Base-by-base conservation (phyloP, 2,888 invertebrate species). In the Molanna angustata region DNA sequence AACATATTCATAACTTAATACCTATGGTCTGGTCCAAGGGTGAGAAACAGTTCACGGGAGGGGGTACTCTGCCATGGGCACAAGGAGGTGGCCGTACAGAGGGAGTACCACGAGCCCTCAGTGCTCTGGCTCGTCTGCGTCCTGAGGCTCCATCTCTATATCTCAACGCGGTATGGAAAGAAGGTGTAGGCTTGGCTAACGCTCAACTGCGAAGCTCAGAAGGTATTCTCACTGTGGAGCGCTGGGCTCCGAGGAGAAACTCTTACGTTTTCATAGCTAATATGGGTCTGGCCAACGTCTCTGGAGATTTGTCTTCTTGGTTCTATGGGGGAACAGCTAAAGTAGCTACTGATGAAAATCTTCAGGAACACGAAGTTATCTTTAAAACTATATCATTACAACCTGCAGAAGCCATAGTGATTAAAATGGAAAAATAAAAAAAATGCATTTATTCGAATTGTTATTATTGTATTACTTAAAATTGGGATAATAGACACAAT, bases 231-330 rank as follows among this genome's bases (percentile, higher is more conserved):
- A 80, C 90, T 14, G 70, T 85, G 42, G 90, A 91, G 65, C 76
- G 91, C 40, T 86, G 85, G 79, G 90, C 85, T 68, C 90, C 90
- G 0, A 78, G 91, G 13, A 78, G 88, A 52, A 86, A 88, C 64
- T 83, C 88, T 1, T 89, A 85, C 64, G 85, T 88, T 0, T 82
- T 87, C 54, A 80, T 90, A 0, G 84, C 84, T 1, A 91, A 91
- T 72, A 76, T 90, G 2, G 87, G 86, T 0, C 72, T 67, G 32
- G 67, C 66, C 6, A 70, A 78, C 14, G 79, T 84, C 32, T 78
- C 78, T 1, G 82, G 84, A 46, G 90, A 91, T 70, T 73, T 91
- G 51, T 87, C 89, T 0, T 79, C 82, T 1, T 79, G 86, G 69
- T 86, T 87, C 66, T 91, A 89, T 64, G 86, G 88, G 44, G 91